A percentile compares a stretch with the other conserved stretches of the same genome.
Evolutionary conservation across 1,140 invertebrate species (phyloP).

Genomic region (Hyphantria cunea): DNA sequence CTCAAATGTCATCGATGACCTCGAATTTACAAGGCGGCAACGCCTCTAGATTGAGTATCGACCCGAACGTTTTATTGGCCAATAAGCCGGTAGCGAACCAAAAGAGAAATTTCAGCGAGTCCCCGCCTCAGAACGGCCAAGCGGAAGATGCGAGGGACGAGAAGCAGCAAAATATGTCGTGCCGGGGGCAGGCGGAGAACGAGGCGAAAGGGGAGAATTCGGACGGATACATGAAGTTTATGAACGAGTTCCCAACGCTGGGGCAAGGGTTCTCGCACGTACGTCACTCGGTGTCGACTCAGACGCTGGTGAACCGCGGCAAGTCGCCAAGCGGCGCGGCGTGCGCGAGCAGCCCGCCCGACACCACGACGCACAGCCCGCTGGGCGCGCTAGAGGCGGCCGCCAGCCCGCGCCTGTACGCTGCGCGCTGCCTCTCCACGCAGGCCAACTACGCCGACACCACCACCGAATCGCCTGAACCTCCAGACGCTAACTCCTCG

Average conservation of each 20-base stretch:
- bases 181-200: conserved; percentile 15
- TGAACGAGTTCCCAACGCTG: conserved; percentile 41
- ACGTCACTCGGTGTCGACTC: conserved; percentile 88
- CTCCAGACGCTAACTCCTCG: conserved; percentile 71
- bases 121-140: conserved; percentile 35
- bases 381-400: conserved; percentile 68
- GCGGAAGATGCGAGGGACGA: conserved; percentile 39
- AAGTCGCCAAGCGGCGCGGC: conserved; percentile 73
- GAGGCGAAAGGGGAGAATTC: conserved; percentile 33
- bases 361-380: conserved; percentile 91
- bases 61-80: conserved; percentile 63
- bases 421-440: conserved; percentile 78
- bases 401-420: conserved; percentile 77
- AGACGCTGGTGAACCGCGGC: conserved; percentile 85
- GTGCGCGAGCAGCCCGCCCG: conserved; percentile 84
- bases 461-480: conserved; percentile 75
- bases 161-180: conserved; percentile 16
- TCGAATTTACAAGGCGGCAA: conserved; percentile 50
- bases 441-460: conserved; percentile 80
- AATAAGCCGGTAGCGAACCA: conserved; percentile 48
- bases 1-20: conserved; percentile 54
- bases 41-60: conserved; percentile 78
- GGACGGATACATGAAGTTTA: conserved; percentile 45
- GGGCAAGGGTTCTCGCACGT: conserved; percentile 41
- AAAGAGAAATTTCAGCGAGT: conserved; percentile 45